Conservation (phyloP, 2,888 invertebrate genomes). For the Hartigia nigra region DNA sequence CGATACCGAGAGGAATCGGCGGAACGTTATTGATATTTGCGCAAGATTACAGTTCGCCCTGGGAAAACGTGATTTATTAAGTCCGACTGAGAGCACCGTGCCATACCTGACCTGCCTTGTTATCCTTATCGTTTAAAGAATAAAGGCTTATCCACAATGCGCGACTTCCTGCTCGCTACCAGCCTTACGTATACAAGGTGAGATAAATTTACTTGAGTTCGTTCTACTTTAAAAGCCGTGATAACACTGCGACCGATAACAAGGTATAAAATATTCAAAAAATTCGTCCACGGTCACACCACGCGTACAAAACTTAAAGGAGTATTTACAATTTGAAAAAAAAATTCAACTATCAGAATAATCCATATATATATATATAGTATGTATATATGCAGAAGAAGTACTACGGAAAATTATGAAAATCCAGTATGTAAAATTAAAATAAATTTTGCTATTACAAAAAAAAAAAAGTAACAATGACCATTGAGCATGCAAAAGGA, state of each 20-base stretch:
- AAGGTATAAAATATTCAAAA: no score
- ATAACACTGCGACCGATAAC: no score
- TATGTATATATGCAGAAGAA: no score
- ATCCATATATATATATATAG: no score
- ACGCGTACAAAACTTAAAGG: not conserved
- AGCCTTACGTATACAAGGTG: not conserved
- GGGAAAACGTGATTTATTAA: conserved; percentile 59
- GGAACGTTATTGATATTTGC: not conserved
- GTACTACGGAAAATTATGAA: not conserved
- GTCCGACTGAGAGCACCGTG: conserved; percentile 39
- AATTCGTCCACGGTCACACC: no score
- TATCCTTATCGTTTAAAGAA: conserved; percentile 54
- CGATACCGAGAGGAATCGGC: not conserved
- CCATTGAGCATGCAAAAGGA: not conserved
- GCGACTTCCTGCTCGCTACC: conserved; percentile 24
- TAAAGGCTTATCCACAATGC: conserved; percentile 40
- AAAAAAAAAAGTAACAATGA: not conserved
- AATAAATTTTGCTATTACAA: not conserved
- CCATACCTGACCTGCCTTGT: conserved; percentile 25
- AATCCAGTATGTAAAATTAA: not conserved
- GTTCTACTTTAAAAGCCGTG: not conserved
- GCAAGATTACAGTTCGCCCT: conserved; percentile 42
- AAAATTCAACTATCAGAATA: not conserved
- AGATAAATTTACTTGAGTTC: not conserved
- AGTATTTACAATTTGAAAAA: not conserved